phyloP scores from a whole-genome alignment of 2,113 vertebrate genomes.

The Oenanthe oenanthe region DNA sequence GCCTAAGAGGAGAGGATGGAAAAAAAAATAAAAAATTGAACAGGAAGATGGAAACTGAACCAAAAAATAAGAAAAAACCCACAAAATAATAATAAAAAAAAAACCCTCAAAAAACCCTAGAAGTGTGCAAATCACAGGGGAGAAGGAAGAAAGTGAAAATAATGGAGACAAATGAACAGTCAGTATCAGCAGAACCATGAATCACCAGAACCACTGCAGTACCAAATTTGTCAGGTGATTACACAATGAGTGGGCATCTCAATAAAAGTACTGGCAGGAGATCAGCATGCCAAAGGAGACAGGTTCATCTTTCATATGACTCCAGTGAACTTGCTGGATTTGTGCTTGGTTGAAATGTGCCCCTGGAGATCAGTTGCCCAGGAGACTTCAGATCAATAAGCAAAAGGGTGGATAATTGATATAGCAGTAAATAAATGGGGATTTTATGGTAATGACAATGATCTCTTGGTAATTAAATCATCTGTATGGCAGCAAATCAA shows the following conservation, averaged over 20 bases:
- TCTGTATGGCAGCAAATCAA: conserved; percentile 38
- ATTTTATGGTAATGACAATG: conserved; percentile 49
- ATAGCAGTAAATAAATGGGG: conserved; percentile 36
- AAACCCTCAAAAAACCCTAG: rapidly evolving
- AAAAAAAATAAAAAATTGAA: background rate
- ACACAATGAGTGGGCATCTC: background rate
- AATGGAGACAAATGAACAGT: background rate
- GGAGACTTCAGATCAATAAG: conserved; percentile 14
- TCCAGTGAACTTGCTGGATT: background rate
- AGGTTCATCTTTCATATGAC: background rate
- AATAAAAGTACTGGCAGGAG: background rate
- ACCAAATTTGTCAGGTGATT: background rate
- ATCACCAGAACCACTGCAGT: background rate
- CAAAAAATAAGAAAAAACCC: rapidly evolving
- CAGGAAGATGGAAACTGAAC: background rate
- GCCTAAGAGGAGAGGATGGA: background rate
- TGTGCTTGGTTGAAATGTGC: background rate
- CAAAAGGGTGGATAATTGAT: conserved; percentile 12
- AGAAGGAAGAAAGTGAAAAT: background rate
- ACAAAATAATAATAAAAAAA: background rate
- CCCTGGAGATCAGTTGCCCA: background rate
- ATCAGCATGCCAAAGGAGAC: background rate
- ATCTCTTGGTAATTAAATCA: conserved; percentile 43
- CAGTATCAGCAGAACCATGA: background rate
- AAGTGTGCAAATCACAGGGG: background rate